Percentiles rank a stretch among this genome's conserved stretches.
These are phyloP conservation scores for Trichechus manatus DNA, from an alignment of 2,113 vertebrate species.

Conservation along the genomic window DNA sequence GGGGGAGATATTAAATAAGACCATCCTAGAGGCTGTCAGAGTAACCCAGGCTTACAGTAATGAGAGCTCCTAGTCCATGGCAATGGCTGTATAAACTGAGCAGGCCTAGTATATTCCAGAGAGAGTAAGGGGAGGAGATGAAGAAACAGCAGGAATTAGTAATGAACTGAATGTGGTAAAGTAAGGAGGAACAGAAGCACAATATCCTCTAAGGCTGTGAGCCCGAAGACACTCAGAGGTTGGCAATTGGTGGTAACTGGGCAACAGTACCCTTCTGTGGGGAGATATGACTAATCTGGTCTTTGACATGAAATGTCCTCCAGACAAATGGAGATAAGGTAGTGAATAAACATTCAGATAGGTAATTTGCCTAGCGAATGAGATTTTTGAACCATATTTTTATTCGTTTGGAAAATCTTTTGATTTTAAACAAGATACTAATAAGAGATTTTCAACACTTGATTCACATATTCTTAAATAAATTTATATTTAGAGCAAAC, in stretches of 20 bases:
- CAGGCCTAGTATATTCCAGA: background rate
- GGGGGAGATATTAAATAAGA: slow-evolving; percentile 25
- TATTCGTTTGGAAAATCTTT: slow-evolving; percentile 23
- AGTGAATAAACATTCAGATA: background rate
- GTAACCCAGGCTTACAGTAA: background rate
- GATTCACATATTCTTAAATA: slow-evolving; percentile 50
- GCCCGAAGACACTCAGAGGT: background rate
- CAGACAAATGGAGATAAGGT: background rate
- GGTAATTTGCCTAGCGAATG: slow-evolving; percentile 21
- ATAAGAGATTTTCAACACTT: background rate
- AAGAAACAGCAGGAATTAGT: background rate
- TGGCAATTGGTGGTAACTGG: background rate
- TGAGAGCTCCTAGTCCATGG: background rate
- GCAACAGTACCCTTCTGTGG: background rate
- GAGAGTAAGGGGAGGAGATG: background rate
- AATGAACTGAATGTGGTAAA: background rate
- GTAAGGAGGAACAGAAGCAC: background rate
- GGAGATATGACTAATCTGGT: background rate
- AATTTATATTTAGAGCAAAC: slow-evolving; percentile 58
- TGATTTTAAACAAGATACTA: slow-evolving; percentile 55
- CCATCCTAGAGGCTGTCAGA: background rate
- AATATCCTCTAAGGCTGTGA: background rate
- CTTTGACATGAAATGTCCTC: slow-evolving; percentile 59
- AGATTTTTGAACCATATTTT: slow-evolving; percentile 3
- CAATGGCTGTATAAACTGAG: background rate